These are phyloP conservation scores for Sialis fuliginosa DNA, from an alignment of 2,888 invertebrate genomes.

Conservation along the genomic window DNA sequence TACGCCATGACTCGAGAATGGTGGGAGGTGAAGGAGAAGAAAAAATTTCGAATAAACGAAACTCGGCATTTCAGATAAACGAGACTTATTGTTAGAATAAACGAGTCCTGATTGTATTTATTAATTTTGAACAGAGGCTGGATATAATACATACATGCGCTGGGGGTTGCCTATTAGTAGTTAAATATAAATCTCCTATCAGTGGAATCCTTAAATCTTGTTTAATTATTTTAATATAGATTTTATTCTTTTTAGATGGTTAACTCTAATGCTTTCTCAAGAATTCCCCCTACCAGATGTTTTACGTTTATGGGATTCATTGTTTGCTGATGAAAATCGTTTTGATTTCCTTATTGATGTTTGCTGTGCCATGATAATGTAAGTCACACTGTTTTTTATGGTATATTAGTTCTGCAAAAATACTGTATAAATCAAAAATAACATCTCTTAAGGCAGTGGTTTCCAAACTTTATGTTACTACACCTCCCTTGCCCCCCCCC, in stretches of 20 bases:
- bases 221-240: conserved; percentile 5
- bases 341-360: conserved; percentile 84
- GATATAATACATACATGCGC: too few relatives aligned
- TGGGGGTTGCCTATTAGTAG: background rate
- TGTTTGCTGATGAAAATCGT: conserved; percentile 78
- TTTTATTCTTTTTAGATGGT: conserved; percentile 52
- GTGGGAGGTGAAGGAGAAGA: too few relatives aligned
- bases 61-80: too few relatives aligned
- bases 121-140: too few relatives aligned
- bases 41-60: too few relatives aligned
- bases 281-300: conserved; percentile 97
- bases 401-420: background rate
- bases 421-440: too few relatives aligned
- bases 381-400: conserved; percentile 27
- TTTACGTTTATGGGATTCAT: conserved; percentile 90
- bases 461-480: too few relatives aligned
- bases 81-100: too few relatives aligned
- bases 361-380: conserved; percentile 97
- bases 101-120: too few relatives aligned
- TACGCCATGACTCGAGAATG: too few relatives aligned
- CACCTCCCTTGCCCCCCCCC: too few relatives aligned
- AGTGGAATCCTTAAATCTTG: background rate
- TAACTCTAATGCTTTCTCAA: conserved; percentile 87
- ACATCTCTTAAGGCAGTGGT: too few relatives aligned
- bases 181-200: background rate